Base-by-base conservation (phyloP, 2,797 vertebrate species). In the Sebastolobus altivelis region DNA sequence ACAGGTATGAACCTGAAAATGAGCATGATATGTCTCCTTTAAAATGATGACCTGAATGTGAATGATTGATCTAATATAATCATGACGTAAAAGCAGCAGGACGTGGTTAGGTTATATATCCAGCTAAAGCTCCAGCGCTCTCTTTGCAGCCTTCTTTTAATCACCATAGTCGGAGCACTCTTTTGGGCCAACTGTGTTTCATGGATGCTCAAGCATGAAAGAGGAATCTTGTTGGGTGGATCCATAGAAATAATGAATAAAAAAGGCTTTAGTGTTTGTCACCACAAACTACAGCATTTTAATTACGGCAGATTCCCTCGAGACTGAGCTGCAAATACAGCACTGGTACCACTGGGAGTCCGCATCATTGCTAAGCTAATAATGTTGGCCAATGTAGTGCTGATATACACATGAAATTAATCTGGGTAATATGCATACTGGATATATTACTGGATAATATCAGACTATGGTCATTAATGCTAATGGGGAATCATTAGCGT, bases 181-280 rank as follows among this genome's bases (percentile, higher is more conserved):
- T 92, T 93, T 84, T 77, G 83, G 83, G 82, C 89, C 89, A 91
- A 90, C 77, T 90, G 86, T 86, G 89, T 94, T 95, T 95, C 90
- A 94, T 63, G 92, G 93, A 91, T 88, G 86, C 91, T 92, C 88
- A 65, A 94, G 93, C 93, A 89, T 94, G 92, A 94, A 94, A 95
- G 84, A 93, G 82, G 84, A 94, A 92, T 91, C 92, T 93, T 91
- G 92, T 94, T 94, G 91, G 79, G 72, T 80, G 81, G 89, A 94
- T 94, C 91, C 89, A 94, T 95, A 93, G 89, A 95, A 95, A 94
- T 92, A 92, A 93, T 94, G 83, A 92, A 92, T 93, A 90, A 92
- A 92, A 33, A 90, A 90, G 37, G 60, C 78, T 75, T 81, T 25
- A 54, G 85, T 89, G 85, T 90, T 85, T 91, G 89, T 91, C 88